These are phyloP conservation scores for Carabus problematicus DNA, from an alignment of 2,888 invertebrate genomes.

Conservation along the genomic window DNA sequence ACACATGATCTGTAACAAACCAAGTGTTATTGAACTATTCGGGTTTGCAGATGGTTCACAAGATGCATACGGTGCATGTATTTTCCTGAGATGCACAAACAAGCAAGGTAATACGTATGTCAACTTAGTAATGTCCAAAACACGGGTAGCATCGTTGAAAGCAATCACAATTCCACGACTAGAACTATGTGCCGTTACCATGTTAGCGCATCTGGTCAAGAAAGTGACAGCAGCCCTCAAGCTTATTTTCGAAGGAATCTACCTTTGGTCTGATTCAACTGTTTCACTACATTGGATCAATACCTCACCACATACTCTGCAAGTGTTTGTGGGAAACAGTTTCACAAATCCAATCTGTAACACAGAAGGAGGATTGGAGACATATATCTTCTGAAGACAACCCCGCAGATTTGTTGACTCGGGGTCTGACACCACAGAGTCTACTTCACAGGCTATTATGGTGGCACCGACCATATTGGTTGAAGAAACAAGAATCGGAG, in stretches of 20 bases:
- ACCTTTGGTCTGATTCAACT: constrained; percentile 49
- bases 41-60: constrained; percentile 10
- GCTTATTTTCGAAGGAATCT: constrained; percentile 25
- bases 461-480: constrained; percentile 3
- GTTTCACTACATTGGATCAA: constrained; percentile 50
- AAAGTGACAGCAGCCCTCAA: constrained; percentile 31
- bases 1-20: not conserved
- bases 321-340: too few species aligned
- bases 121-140: constrained; percentile 43
- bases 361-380: constrained; percentile 42
- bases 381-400: constrained; percentile 44
- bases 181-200: constrained; percentile 50
- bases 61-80: constrained; percentile 3
- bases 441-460: not conserved
- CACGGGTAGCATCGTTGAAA: constrained; percentile 47
- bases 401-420: constrained; percentile 40
- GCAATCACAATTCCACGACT: constrained; percentile 48
- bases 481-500: not conserved
- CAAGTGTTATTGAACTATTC: not conserved
- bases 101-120: constrained; percentile 4
- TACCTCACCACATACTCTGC: constrained; percentile 44
- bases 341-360: constrained; percentile 46
- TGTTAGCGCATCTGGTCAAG: constrained; percentile 45
- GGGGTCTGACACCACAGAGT: not conserved
- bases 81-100: not conserved